Base-by-base conservation (phyloP, 2,797 vertebrate species). In the Glossophaga mutica region DNA sequence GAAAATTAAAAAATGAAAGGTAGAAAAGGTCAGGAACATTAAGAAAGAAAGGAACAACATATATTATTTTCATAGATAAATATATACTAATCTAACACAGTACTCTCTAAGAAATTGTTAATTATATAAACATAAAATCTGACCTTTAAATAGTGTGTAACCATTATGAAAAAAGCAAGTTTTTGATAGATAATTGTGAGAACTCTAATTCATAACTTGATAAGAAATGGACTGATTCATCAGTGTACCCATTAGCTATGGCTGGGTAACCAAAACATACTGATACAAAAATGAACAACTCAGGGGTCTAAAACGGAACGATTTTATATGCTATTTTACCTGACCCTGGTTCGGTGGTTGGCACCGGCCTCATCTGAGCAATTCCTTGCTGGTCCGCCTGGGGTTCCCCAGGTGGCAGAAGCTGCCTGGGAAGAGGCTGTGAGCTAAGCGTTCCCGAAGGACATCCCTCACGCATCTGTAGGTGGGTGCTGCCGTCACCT, bases 371-470 rank as follows among this genome's bases (percentile, higher is more conserved):
- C 39, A 42, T 0, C 9, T 32, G 16, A 29, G 18, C 0, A 22
- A 0, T 19, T 59, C 18, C 44, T 29, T 48, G 14, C 22, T 37
- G 3, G 2, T 85, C 73, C 18, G 32, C 14, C 21, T 77, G 18
- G 70, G 11, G 50, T 73, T 0, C 3, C 11, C 9, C 6, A 6
- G 6, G 5, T 6, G 4, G 14, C 37, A 7, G 18, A 3, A 39
- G 14, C 10, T 50, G 44, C 4, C 21, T 42, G 24, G 19, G 2
- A 39, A 39, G 37, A 18, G 39, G n/a, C 18, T 9, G 39, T 16
- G 11, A 8, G 24, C 11, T 62, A 29, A 15, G 14, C 26, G 34
- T 4, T 57, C 21, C 37, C 29, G 29, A 37, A 32, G 4, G 34
- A 5, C 22, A 29, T 55, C 48, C 22, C n/a, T 50, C 6, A 19